Evolutionary conservation across 1,140 invertebrate species (phyloP).

Genomic region (Calephelis nemesis): DNA sequence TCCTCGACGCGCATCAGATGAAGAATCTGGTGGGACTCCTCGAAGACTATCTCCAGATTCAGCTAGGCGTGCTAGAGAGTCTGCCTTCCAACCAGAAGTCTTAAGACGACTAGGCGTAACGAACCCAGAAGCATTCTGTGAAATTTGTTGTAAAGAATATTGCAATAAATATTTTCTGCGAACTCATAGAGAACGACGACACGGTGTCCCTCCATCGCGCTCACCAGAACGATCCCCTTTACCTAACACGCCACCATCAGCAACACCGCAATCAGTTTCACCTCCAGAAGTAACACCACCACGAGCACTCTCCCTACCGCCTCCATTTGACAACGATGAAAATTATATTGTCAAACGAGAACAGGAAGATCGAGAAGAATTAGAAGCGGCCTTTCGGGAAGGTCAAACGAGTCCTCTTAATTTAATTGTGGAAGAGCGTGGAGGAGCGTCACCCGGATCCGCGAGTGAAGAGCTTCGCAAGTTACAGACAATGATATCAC

Average conservation of each 20-base stretch:
- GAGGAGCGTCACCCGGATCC: constrained; percentile 75
- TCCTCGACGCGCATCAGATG: constrained; percentile 71
- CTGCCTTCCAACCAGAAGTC: constrained; percentile 84
- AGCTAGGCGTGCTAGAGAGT: constrained; percentile 81
- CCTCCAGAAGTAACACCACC: constrained; percentile 77
- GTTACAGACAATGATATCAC: constrained; percentile 94
- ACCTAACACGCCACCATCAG: constrained; percentile 76
- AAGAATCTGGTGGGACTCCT: constrained; percentile 79
- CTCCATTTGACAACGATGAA: constrained; percentile 71
- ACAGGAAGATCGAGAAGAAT: constrained; percentile 58
- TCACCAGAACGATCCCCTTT: constrained; percentile 78
- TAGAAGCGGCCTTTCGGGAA: constrained; percentile 61
- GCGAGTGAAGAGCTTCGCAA: constrained; percentile 91
- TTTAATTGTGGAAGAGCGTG: constrained; percentile 75
- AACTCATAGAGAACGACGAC: constrained; percentile 93
- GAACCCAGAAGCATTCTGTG: constrained; percentile 94
- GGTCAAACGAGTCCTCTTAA: constrained; percentile 74
- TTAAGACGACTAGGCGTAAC: constrained; percentile 88
- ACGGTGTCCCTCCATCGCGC: constrained; percentile 84
- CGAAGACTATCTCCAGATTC: constrained; percentile 81
- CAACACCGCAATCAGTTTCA: constrained; percentile 61
- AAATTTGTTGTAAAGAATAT: constrained; percentile 96
- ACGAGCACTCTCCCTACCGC: constrained; percentile 82
- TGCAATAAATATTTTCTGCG: constrained; percentile 96
- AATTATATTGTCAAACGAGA: constrained; percentile 69